Conservation (phyloP, 2,113 vertebrate genomes). For the Enhydra lutris region DNA sequence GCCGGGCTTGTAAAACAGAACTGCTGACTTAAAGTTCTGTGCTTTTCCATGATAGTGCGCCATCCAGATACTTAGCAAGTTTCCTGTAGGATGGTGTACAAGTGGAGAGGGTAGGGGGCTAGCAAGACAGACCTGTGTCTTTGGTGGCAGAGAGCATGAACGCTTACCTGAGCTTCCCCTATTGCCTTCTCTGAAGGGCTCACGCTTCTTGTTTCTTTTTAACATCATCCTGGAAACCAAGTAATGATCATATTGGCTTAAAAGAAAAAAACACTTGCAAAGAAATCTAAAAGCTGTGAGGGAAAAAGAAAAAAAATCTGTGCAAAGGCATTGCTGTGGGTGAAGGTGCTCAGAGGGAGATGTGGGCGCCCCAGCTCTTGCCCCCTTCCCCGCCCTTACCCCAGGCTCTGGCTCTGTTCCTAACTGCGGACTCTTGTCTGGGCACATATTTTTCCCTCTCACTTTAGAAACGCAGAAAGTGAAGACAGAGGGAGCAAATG, state of each 20-base stretch:
- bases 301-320: background rate
- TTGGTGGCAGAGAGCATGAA: background rate
- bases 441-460: background rate
- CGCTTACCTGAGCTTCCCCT: background rate
- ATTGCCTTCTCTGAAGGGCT: background rate
- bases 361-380: fast-evolving
- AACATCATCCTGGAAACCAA: background rate
- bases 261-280: background rate
- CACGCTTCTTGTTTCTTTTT: background rate
- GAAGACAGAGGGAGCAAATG: background rate
- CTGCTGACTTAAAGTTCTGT: background rate
- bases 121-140: background rate
- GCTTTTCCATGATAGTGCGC: background rate
- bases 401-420: background rate
- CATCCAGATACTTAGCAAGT: background rate
- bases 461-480: background rate
- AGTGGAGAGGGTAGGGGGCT: background rate
- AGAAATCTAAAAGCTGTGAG: background rate
- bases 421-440: background rate
- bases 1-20: background rate
- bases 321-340: background rate
- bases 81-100: background rate
- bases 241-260: background rate
- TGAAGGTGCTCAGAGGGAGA: no score
- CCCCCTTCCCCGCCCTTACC: fast-evolving